phyloP scores from a whole-genome alignment of 2,797 vertebrate genomes.

The Emys orbicularis region DNA sequence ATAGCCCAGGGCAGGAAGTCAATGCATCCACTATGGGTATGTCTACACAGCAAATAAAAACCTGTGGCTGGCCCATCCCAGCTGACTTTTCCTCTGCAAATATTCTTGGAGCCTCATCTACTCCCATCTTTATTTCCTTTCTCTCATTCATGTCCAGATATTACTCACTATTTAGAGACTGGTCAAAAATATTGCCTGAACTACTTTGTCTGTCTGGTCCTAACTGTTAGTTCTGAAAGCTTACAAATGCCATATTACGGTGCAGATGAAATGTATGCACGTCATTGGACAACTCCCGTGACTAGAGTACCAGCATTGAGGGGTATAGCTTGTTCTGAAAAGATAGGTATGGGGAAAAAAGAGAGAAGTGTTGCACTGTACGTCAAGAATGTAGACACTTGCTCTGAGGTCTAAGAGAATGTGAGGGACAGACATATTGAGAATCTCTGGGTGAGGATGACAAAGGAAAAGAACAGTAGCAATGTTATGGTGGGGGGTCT shows the following conservation, averaged over 20 bases:
- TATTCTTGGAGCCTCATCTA: slow-evolving; percentile 33
- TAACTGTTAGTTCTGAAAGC: not conserved
- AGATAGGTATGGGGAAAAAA: no score
- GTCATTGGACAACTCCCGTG: no score
- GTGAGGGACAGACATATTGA: no score
- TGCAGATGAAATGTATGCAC: not conserved
- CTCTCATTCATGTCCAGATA: slow-evolving; percentile 42
- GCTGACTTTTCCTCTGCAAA: not conserved
- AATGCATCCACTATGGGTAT: not conserved
- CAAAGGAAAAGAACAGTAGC: no score
- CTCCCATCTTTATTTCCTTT: slow-evolving; percentile 46
- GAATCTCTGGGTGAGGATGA: no score
- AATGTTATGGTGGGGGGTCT: no score
- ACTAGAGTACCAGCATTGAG: no score
- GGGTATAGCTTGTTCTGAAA: no score
- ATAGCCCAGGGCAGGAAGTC: slow-evolving; percentile 27
- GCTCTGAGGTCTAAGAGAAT: no score
- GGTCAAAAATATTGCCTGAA: not conserved
- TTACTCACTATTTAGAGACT: not conserved
- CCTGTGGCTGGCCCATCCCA: not conserved
- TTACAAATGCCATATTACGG: not conserved
- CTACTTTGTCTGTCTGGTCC: not conserved
- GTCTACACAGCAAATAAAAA: not conserved
- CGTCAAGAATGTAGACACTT: no score
- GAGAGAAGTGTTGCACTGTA: no score